These are phyloP conservation scores for Mallotus villosus DNA, from an alignment of 2,797 vertebrate genomes.

Conservation along the genomic window DNA sequence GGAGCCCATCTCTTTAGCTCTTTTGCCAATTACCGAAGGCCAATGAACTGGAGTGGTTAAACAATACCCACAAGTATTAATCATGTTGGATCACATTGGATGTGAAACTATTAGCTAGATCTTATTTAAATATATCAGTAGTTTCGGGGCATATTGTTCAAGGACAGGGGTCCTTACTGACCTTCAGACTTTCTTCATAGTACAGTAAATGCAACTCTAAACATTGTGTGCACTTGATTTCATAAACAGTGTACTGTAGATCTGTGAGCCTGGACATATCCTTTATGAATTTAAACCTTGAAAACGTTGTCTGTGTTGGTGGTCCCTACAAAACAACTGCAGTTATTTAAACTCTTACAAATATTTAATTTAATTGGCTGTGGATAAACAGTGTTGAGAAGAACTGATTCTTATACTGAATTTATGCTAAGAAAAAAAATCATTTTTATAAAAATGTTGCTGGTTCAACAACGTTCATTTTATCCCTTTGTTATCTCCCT, in stretches of 20 bases:
- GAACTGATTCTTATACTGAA: constrained; percentile 28
- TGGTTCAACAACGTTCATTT: constrained; percentile 40
- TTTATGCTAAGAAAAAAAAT: constrained; percentile 53
- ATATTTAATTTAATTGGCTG: constrained; percentile 27
- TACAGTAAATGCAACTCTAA: neutral
- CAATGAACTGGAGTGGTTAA: constrained; percentile 64
- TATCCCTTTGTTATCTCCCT: constrained; percentile 57
- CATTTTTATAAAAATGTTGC: constrained; percentile 57
- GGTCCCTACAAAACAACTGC: constrained; percentile 5
- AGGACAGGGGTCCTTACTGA: constrained; percentile 43
- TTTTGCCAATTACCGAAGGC: constrained; percentile 55
- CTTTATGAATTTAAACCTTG: constrained; percentile 13
- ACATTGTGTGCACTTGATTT: constrained; percentile 2
- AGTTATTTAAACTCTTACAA: constrained; percentile 27
- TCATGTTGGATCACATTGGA: constrained; percentile 60
- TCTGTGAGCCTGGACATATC: constrained; percentile 23
- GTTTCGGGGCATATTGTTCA: constrained; percentile 36
- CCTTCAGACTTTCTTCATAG: constrained; percentile 37
- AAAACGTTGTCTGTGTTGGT: constrained; percentile 14
- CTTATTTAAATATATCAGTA: constrained; percentile 57
- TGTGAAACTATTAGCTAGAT: constrained; percentile 62
- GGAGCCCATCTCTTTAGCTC: constrained; percentile 47
- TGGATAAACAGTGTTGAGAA: constrained; percentile 40
- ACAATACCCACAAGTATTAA: constrained; percentile 70
- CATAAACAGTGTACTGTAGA: neutral